phyloP scores from a whole-genome alignment of 2,888 invertebrate species.

The Parelbella ahira region DNA sequence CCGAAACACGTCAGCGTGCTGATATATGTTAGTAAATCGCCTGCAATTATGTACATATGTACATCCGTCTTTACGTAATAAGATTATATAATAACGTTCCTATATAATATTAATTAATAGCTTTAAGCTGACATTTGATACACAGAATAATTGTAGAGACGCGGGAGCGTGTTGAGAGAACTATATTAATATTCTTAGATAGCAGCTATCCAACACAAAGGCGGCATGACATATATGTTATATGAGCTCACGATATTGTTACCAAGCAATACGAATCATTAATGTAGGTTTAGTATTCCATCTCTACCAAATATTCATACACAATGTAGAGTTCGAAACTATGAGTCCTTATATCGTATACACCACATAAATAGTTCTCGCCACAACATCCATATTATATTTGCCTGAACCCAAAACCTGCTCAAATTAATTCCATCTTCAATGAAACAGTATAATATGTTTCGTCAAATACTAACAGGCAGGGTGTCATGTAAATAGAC shows the following conservation, averaged over 20 bases:
- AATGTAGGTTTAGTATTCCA: not conserved
- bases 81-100: too few relatives aligned
- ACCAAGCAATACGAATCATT: not conserved
- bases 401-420: conserved; percentile 18
- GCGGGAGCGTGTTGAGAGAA: too few relatives aligned
- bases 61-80: too few relatives aligned
- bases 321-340: conserved; percentile 12
- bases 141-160: too few relatives aligned
- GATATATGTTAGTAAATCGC: too few relatives aligned
- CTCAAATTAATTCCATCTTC: conserved; percentile 26
- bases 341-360: conserved; percentile 7
- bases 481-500: conserved; percentile 22
- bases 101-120: too few relatives aligned
- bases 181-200: too few relatives aligned
- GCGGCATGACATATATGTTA: too few relatives aligned
- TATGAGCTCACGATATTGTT: not conserved
- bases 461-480: conserved; percentile 22
- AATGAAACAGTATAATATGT: conserved; percentile 24
- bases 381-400: conserved; percentile 25
- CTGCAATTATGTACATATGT: too few relatives aligned
- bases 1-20: too few relatives aligned
- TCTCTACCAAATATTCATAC: conserved; percentile 7
- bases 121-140: too few relatives aligned
- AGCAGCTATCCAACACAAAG: too few relatives aligned
- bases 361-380: conserved; percentile 21